phyloP scores from a whole-genome alignment of 2,797 vertebrate species.

The Hoplostethus mediterraneus region DNA sequence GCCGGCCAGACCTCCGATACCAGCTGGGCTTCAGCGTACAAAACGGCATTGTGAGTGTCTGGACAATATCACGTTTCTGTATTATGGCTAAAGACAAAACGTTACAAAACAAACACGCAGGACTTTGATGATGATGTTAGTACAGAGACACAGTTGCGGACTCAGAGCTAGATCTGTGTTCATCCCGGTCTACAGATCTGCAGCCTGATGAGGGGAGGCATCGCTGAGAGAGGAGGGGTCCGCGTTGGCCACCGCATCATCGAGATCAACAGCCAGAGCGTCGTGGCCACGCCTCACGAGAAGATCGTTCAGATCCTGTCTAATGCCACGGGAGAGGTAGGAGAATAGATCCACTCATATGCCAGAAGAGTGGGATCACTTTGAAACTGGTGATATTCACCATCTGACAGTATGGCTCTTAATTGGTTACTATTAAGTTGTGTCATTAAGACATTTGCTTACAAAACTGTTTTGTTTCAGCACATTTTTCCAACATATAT shows the following conservation, averaged over 20 bases:
- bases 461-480: no score
- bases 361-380: neutral
- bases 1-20: slow-evolving; percentile 95
- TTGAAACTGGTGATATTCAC: no score
- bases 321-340: slow-evolving; percentile 96
- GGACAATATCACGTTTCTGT: neutral
- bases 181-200: slow-evolving; percentile 87
- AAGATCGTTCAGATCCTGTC: slow-evolving; percentile 99
- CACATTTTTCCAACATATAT: no score
- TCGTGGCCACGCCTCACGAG: slow-evolving; percentile 96
- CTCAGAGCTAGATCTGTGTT: neutral
- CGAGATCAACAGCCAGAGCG: slow-evolving; percentile 96
- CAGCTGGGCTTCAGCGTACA: slow-evolving; percentile 98
- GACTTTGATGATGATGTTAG: no score
- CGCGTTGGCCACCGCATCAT: slow-evolving; percentile 97
- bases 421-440: no score
- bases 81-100: no score
- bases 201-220: slow-evolving; percentile 97
- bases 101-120: no score
- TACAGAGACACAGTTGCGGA: no score
- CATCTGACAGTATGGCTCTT: no score
- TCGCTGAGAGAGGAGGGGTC: slow-evolving; percentile 95
- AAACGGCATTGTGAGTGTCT: slow-evolving; percentile 94
- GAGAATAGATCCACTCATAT: neutral
- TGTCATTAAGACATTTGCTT: no score